phyloP scores from a whole-genome alignment of 2,113 vertebrate species.

The Talpa occidentalis region DNA sequence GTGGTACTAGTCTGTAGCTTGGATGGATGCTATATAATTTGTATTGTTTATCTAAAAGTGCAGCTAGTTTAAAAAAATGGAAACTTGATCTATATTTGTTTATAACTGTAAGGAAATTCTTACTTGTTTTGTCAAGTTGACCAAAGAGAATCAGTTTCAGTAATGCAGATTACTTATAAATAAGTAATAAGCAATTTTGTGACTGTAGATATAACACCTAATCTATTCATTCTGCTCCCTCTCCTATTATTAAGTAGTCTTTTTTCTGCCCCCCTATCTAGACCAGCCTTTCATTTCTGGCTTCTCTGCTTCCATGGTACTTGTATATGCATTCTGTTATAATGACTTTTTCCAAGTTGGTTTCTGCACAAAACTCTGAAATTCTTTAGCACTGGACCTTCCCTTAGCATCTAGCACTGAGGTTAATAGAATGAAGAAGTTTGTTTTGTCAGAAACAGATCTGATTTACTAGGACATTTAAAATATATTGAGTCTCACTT shows the following conservation, averaged over 20 bases:
- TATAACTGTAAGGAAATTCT: conserved; percentile 14
- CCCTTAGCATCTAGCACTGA: neutral
- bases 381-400: neutral
- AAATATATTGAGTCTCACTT: conserved; percentile 13
- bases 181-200: neutral
- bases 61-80: neutral
- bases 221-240: conserved; percentile 20
- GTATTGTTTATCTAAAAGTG: neutral
- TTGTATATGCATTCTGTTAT: neutral
- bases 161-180: conserved; percentile 4
- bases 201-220: neutral
- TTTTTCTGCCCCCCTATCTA: neutral
- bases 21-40: neutral
- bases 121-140: conserved; percentile 4
- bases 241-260: neutral
- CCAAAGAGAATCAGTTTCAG: conserved; percentile 38
- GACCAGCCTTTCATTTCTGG: neutral
- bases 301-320: conserved; percentile 14
- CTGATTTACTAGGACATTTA: conserved; percentile 46
- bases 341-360: conserved; percentile 7
- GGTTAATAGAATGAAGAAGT: neutral
- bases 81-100: neutral
- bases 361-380: neutral
- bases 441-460: conserved; percentile 24
- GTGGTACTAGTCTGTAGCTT: neutral